Evolutionary conservation across 2,888 invertebrate species (phyloP), one percentile per base, ranked within the genome.

Genomic region (Eupithecia vulgata): DNA sequence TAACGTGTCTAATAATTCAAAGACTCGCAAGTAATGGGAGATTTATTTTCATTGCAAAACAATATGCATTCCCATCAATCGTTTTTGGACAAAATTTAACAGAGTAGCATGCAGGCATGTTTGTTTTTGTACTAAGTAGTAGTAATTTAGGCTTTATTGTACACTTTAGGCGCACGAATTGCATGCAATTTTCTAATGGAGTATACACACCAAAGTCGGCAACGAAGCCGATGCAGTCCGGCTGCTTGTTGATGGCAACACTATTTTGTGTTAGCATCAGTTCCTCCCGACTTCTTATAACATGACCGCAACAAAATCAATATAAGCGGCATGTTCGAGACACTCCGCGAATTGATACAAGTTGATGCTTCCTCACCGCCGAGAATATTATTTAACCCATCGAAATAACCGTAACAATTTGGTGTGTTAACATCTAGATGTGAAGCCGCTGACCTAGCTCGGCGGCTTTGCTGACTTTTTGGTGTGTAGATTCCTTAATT

Each of bases 281-380:
- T n/a, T n/a, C n/a, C 48, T n/a, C n/a, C 48, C 17, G n/a, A 48
- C 48, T n/a, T 48, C 48, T 48, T 48, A n/a, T 48, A n/a, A n/a
- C 48, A 48, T 48, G 48, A 13, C 40, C 30, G 30, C 4, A 4
- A 30, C 30, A 30, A 30, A 30, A 30, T 30, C 4, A 30, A 40
- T 12, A 13, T 48, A 6, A 6, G n/a, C 8, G 8, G 6, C 48
- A 48, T n/a, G 7, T 48, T 8, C 8, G 7, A n/a, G n/a, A 6
- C n/a, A 1, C 12, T 40, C 12, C n/a, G n/a, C n/a, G n/a, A 48
- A 7, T n/a, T 48, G n/a, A 42, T 42, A 42, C 15, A 42, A 48
- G n/a, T 48, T 48, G 2, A n/a, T n/a, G 48, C n/a, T 21, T 21
- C 8, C 48, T 52, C 21, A 4, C 52, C 21, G 52, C 52, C 21